phyloP scores from a whole-genome alignment of 2,888 invertebrate species.

The Neria commutata region DNA sequence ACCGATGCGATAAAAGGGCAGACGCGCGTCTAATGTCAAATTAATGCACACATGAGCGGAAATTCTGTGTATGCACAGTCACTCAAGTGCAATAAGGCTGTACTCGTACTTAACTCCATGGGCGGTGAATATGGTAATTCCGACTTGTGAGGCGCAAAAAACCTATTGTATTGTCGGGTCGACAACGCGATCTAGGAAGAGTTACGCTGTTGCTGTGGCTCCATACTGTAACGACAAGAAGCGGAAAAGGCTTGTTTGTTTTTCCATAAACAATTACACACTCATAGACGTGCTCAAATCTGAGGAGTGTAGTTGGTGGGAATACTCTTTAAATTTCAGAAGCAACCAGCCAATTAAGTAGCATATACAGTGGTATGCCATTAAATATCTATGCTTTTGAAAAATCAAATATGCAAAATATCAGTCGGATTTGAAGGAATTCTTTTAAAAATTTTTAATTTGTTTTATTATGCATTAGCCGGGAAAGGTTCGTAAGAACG shows the following conservation, averaged over 20 bases:
- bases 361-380: no score
- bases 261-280: background rate
- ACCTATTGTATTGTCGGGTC: background rate
- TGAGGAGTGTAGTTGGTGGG: no score
- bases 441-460: no score
- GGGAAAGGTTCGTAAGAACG: no score
- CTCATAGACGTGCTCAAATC: no score
- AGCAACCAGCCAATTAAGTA: no score
- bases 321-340: no score
- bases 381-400: no score
- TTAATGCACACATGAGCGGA: constrained; percentile 4
- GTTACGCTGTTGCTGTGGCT: constrained; percentile 1
- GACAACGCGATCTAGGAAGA: constrained; percentile 8
- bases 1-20: no score
- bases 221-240: background rate
- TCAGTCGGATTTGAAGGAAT: no score
- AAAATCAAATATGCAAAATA: no score
- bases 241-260: background rate
- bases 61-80: constrained; percentile 5
- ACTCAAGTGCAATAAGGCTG: constrained; percentile 29
- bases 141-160: background rate
- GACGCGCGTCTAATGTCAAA: constrained; percentile 7
- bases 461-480: no score
- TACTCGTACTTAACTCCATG: constrained; percentile 21
- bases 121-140: constrained; percentile 24